Conservation (phyloP, 2,888 invertebrate species). For the Drosophila mimica region DNA sequence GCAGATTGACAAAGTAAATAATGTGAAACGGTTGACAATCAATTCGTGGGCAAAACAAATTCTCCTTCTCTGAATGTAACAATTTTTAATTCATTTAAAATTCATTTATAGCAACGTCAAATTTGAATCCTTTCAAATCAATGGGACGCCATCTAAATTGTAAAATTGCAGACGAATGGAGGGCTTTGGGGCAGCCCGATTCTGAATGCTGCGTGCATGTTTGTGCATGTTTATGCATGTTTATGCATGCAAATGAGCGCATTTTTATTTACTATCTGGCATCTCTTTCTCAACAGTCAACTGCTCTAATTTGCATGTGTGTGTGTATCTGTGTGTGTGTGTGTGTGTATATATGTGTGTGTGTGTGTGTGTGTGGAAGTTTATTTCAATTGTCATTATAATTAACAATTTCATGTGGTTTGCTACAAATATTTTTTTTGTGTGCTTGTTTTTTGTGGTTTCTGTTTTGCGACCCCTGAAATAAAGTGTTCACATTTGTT, state of each 20-base stretch:
- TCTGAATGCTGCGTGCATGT: conserved; percentile 33
- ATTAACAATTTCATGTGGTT: conserved; percentile 75
- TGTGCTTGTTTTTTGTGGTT: not conserved
- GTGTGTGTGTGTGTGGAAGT: conserved; percentile 28
- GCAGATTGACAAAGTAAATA: conserved; percentile 13
- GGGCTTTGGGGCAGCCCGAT: not conserved
- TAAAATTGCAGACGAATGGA: conserved; percentile 14
- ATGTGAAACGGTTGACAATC: conserved; percentile 35
- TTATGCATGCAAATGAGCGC: conserved; percentile 60
- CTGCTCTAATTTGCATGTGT: not conserved
- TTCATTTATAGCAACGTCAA: conserved; percentile 48
- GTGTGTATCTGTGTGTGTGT: not conserved
- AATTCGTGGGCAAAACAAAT: conserved; percentile 4
- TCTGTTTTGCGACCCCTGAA: conserved; percentile 6
- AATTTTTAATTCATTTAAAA: conserved; percentile 49
- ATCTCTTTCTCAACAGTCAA: conserved; percentile 7
- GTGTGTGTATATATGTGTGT: not conserved
- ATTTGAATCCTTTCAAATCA: conserved; percentile 23
- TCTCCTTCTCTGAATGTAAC: conserved; percentile 1
- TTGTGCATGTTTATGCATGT: conserved; percentile 53
- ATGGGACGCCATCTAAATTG: conserved; percentile 18
- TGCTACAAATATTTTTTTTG: conserved; percentile 10
- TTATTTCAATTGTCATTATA: conserved; percentile 69
- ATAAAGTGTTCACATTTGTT: conserved; percentile 9
- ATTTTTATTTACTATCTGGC: conserved; percentile 18